Evolutionary conservation across 2,888 invertebrate species (phyloP).

Genomic region (Dryomyza anilis): DNA sequence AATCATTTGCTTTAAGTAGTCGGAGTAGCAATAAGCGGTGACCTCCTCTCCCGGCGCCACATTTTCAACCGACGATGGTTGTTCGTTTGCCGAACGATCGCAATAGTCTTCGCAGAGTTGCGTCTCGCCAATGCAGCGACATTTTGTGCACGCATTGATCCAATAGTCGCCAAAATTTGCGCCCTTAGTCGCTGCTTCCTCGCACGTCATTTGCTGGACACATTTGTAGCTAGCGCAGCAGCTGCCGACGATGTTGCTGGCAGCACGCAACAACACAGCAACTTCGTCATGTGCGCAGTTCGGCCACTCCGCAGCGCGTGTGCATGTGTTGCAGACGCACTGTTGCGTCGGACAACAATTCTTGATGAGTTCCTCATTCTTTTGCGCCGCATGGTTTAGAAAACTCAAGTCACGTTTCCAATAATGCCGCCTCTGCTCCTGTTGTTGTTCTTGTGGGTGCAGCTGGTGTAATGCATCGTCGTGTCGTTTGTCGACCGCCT

Average conservation of each 20-base stretch:
- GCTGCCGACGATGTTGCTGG: conserved; percentile 52
- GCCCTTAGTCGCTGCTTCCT: conserved; percentile 11
- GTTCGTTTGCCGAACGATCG: neutral
- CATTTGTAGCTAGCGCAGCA: conserved; percentile 63
- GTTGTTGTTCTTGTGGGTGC: neutral
- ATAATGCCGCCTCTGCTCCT: neutral
- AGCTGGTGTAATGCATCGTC: neutral
- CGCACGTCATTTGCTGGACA: conserved; percentile 43
- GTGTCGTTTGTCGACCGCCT: no score
- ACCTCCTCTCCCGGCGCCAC: conserved; percentile 20
- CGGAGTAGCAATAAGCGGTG: conserved; percentile 36
- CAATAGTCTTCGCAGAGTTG: conserved; percentile 35
- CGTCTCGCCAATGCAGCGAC: conserved; percentile 42
- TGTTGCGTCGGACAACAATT: conserved; percentile 42
- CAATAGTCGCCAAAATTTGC: conserved; percentile 32
- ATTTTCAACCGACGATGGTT: neutral
- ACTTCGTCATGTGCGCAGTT: conserved; percentile 40
- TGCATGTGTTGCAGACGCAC: conserved; percentile 49
- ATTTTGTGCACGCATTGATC: conserved; percentile 43
- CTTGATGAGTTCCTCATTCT: conserved; percentile 31
- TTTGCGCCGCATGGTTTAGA: conserved; percentile 10
- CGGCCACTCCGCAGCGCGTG: conserved; percentile 27
- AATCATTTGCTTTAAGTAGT: conserved; percentile 36
- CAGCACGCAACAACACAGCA: conserved; percentile 40
- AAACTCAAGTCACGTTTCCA: conserved; percentile 33